phyloP scores from a whole-genome alignment of 92 coral and sea anemone genomes.

The Plumapathes pennacea region DNA sequence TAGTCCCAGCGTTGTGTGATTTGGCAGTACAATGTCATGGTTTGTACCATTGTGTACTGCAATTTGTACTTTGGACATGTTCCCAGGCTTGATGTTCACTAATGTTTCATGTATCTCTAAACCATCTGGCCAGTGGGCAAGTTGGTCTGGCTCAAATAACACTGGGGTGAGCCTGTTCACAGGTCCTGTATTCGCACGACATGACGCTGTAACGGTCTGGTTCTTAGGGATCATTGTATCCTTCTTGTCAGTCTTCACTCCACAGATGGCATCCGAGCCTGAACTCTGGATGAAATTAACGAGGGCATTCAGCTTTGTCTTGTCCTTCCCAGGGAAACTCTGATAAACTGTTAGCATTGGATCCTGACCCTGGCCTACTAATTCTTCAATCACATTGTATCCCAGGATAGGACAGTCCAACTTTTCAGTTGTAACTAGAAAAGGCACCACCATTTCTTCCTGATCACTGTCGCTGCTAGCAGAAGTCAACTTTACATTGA shows the following conservation, averaged over 20 bases:
- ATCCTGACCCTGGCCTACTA: slow-evolving; percentile 9
- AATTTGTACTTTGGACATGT: slow-evolving; percentile 11
- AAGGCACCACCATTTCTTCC: slow-evolving; percentile 43
- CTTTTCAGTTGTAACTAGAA: slow-evolving; percentile 34
- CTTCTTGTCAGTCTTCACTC: slow-evolving; percentile 34
- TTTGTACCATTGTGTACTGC: slow-evolving; percentile 14
- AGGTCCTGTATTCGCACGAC: slow-evolving; percentile 31
- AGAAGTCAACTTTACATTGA: slow-evolving; percentile 14
- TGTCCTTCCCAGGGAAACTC: slow-evolving; percentile 39
- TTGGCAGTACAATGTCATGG: slow-evolving; percentile 26
- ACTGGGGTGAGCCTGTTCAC: slow-evolving; percentile 15
- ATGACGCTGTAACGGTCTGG: slow-evolving; percentile 14
- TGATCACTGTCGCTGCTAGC: slow-evolving; percentile 37
- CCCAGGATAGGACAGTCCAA: slow-evolving; percentile 33
- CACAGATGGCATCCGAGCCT: slow-evolving; percentile 33
- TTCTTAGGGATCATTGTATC: slow-evolving; percentile 32
- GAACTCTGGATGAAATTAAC: slow-evolving; percentile 40
- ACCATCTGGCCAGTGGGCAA: slow-evolving; percentile 32
- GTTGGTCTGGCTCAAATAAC: slow-evolving; percentile 22
- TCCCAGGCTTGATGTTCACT: slow-evolving; percentile 16
- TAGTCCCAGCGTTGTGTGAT: slow-evolving; percentile 18
- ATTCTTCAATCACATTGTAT: slow-evolving; percentile 38
- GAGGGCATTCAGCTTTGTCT: slow-evolving; percentile 30
- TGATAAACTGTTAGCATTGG: slow-evolving; percentile 23
- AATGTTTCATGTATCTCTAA: slow-evolving; percentile 37